Conservation (phyloP, 2,888 invertebrate species). For the Omphaloscelis lunosa region DNA sequence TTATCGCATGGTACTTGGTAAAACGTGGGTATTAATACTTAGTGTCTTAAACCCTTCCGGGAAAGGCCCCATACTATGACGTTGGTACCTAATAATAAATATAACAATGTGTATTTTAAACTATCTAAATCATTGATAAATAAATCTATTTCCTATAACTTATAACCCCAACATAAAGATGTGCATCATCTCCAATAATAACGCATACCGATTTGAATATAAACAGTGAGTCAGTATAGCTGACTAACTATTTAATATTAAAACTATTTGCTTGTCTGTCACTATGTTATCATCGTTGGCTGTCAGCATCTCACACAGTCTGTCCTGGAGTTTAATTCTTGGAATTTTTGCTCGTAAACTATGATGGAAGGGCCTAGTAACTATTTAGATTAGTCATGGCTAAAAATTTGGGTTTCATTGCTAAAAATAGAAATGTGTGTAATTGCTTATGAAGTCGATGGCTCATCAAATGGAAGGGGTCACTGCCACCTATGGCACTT, state of each 20-base stretch:
- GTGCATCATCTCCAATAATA: constrained; percentile 45
- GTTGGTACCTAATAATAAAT: too few species aligned
- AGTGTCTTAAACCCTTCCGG: too few species aligned
- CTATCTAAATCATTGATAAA: background rate
- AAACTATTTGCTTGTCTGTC: constrained; percentile 57
- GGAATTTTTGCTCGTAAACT: constrained; percentile 45
- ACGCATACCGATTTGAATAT: constrained; percentile 48
- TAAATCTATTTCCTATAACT: background rate
- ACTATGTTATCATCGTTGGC: constrained; percentile 35
- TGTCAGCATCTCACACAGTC: constrained; percentile 49
- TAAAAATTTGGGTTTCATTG: constrained; percentile 8
- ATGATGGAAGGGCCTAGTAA: constrained; percentile 19
- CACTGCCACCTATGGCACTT: background rate
- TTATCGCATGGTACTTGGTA: too few species aligned
- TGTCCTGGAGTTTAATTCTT: constrained; percentile 30
- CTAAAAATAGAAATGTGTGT: constrained; percentile 20
- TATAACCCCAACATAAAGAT: background rate
- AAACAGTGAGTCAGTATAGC: constrained; percentile 51
- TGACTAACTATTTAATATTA: constrained; percentile 45
- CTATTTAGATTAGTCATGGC: constrained; percentile 37
- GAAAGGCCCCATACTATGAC: too few species aligned
- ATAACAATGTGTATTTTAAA: too few species aligned
- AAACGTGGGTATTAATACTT: too few species aligned
- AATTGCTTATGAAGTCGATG: constrained; percentile 26
- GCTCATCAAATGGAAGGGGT: background rate